Evolutionary conservation across 2,797 vertebrate species (phyloP).

Genomic region (Rallus crepitans): DNA sequence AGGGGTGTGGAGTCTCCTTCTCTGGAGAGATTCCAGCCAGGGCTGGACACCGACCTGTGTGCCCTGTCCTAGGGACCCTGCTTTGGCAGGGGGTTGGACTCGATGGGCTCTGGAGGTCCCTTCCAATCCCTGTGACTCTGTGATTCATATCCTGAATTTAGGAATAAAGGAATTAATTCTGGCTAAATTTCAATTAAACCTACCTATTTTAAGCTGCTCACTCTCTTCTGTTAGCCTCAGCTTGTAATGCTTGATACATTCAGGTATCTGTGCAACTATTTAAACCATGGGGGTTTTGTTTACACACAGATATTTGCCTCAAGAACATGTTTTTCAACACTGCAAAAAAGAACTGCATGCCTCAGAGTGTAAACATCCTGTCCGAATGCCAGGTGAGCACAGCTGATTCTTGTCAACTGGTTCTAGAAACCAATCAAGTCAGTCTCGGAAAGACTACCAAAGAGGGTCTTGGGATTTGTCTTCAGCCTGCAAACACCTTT

Average conservation of each 20-base stretch:
- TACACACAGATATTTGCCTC: fast-evolving
- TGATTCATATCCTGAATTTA: neutral
- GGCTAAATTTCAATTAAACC: neutral
- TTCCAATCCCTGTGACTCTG: too few species aligned
- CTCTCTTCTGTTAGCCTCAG: too few species aligned
- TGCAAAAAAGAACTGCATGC: neutral
- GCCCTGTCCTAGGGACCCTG: too few species aligned
- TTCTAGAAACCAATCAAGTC: neutral
- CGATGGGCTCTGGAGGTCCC: too few species aligned
- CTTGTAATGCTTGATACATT: neutral
- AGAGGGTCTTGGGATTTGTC: neutral
- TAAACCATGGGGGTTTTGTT: fast-evolving
- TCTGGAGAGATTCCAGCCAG: too few species aligned
- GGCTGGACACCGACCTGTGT: too few species aligned
- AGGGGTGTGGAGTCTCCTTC: too few species aligned
- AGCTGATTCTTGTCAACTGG: neutral
- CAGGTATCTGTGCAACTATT: fast-evolving
- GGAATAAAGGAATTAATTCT: neutral
- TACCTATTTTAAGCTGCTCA: neutral
- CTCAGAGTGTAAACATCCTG: neutral
- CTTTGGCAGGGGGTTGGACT: too few species aligned
- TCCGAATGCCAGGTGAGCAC: neutral
- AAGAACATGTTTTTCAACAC: fast-evolving
- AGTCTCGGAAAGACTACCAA: neutral
- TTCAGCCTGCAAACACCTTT: neutral